These are phyloP conservation scores for Amia ocellicauda DNA, from an alignment of 2,113 vertebrate genomes.

Conservation along the genomic window DNA sequence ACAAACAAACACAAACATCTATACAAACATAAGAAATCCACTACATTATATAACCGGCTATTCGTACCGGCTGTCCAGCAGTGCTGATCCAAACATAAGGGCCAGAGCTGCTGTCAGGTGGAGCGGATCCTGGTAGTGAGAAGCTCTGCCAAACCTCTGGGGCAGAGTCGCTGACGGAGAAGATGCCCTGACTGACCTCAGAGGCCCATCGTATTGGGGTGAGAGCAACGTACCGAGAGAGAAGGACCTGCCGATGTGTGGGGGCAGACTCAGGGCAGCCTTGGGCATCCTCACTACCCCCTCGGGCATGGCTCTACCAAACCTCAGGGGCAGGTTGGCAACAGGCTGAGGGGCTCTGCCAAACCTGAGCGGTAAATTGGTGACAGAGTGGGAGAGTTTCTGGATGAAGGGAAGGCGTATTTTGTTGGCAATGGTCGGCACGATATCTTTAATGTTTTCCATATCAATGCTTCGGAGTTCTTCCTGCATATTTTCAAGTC, in stretches of 20 bases:
- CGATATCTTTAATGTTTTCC: conserved; percentile 59
- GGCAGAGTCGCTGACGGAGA: conserved; percentile 26
- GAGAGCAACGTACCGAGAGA: conserved; percentile 29
- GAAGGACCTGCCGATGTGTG: conserved; percentile 53
- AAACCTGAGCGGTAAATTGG: conserved; percentile 60
- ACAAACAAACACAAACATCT: too few relatives aligned
- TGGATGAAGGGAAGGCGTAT: conserved; percentile 38
- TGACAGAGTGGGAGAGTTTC: conserved; percentile 47
- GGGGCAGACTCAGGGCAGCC: conserved; percentile 34
- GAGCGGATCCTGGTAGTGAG: conserved; percentile 17
- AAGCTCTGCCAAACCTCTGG: conserved; percentile 47
- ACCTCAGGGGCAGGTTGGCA: conserved; percentile 57
- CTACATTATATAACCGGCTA: too few relatives aligned
- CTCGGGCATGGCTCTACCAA: conserved; percentile 53
- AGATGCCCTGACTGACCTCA: conserved; percentile 19
- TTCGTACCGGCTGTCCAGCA: not conserved
- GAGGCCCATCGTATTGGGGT: conserved; percentile 41
- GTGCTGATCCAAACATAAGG: not conserved
- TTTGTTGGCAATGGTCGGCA: conserved; percentile 51
- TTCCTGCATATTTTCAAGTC: conserved; percentile 43
- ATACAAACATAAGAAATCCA: too few relatives aligned
- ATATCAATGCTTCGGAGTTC: conserved; percentile 55
- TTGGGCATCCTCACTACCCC: conserved; percentile 27
- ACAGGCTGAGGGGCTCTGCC: conserved; percentile 51
- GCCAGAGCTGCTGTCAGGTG: conserved; percentile 17